phyloP scores from a whole-genome alignment of 1,140 invertebrate species.

The Chironomus tepperi region DNA sequence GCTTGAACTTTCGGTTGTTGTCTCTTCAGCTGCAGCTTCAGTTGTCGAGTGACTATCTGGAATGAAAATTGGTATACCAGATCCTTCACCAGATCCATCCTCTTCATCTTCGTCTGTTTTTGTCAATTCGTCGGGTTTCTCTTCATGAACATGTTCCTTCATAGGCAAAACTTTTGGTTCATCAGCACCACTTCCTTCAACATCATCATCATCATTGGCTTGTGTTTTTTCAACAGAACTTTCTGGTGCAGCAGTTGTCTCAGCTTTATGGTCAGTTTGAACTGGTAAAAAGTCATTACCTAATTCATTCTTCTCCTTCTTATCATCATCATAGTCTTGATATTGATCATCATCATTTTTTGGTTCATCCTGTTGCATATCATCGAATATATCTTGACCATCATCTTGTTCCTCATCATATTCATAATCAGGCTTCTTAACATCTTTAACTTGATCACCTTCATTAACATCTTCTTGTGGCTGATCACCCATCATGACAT shows the following conservation, averaged over 20 bases:
- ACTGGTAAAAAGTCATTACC: constrained; percentile 32
- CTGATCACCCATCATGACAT: constrained; percentile 52
- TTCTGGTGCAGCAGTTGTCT: neutral
- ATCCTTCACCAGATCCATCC: constrained; percentile 35
- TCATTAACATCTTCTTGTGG: constrained; percentile 39
- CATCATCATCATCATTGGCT: constrained; percentile 21
- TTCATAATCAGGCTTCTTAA: constrained; percentile 29
- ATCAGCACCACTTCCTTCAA: too few species aligned
- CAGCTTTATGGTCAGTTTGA: constrained; percentile 22
- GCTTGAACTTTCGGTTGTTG: too few species aligned
- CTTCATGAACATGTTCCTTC: too few species aligned
- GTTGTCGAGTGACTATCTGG: too few species aligned
- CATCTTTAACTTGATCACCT: constrained; percentile 40
- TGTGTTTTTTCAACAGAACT: neutral
- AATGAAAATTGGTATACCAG: too few species aligned
- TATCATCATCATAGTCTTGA: constrained; percentile 29
- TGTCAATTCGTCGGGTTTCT: too few species aligned
- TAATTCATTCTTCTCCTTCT: constrained; percentile 29
- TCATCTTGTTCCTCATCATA: constrained; percentile 27
- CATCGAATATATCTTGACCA: neutral
- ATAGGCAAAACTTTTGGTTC: too few species aligned
- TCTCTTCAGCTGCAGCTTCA: too few species aligned
- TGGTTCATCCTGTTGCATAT: constrained; percentile 25
- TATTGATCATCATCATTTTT: constrained; percentile 35
- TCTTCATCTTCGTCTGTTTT: constrained; percentile 26